Evolutionary conservation across 2,797 vertebrate species (phyloP).

Genomic region (Aldrovandia affinis): DNA sequence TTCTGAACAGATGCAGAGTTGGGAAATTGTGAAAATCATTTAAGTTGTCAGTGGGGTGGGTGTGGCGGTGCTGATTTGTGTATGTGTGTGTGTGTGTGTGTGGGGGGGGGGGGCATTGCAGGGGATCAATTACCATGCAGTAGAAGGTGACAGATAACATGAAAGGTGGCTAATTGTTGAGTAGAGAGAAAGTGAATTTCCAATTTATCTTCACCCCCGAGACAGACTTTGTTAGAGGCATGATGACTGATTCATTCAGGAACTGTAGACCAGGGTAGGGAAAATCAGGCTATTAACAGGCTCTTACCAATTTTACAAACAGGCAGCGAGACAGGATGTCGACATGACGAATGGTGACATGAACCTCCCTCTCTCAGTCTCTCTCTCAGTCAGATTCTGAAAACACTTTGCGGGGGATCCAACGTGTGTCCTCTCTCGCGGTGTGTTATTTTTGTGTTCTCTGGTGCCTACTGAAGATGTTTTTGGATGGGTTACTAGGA

Average conservation of each 20-base stretch:
- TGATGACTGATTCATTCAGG: not conserved
- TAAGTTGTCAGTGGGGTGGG: not conserved
- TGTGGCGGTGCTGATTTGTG: not conserved
- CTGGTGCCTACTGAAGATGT: not conserved
- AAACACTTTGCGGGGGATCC: not conserved
- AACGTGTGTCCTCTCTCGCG: not conserved
- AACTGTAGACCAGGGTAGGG: not conserved
- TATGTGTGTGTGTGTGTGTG: not conserved
- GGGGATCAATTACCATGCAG: not conserved
- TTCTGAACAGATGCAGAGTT: not conserved
- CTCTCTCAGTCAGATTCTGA: not conserved
- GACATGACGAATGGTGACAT: not conserved
- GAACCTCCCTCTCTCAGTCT: not conserved
- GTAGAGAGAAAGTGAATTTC: not conserved
- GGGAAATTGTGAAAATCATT: not conserved
- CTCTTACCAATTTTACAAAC: not conserved
- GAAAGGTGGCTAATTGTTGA: conserved; percentile 4
- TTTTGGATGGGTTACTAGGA: not conserved
- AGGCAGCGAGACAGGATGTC: not conserved
- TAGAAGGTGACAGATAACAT: not conserved
- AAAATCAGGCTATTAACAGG: conserved; percentile 5
- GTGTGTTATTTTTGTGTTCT: too few species aligned
- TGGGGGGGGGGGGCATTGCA: too few species aligned
- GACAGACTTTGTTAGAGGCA: not conserved
- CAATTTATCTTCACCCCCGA: conserved; percentile 9